A percentile compares a stretch with the other conserved stretches of the same genome.
Conservation (phyloP, 2,113 vertebrate genomes). For the Ceratotherium simum region DNA sequence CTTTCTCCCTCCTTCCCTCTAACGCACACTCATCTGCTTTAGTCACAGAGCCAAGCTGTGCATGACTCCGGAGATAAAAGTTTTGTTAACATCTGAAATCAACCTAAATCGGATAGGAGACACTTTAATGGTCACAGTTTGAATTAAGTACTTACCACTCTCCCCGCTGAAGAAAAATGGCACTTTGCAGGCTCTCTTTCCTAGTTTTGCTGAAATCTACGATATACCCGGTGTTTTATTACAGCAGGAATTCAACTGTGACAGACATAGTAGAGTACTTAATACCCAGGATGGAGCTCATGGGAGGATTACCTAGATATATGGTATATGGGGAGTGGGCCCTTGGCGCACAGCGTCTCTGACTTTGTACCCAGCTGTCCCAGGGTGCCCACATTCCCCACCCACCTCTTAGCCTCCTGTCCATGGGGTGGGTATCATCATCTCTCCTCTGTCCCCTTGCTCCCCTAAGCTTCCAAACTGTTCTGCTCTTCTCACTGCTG, state of each 20-base stretch:
- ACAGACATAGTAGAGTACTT: constrained; percentile 85
- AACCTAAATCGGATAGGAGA: constrained; percentile 84
- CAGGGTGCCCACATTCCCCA: neutral
- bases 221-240: constrained; percentile 87
- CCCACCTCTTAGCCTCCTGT: neutral
- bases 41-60: constrained; percentile 77
- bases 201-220: constrained; percentile 77
- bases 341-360: neutral
- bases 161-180: constrained; percentile 83
- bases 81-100: constrained; percentile 87
- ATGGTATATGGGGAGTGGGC: constrained; percentile 5
- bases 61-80: constrained; percentile 80
- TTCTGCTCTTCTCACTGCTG: neutral
- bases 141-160: constrained; percentile 82
- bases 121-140: constrained; percentile 85
- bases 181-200: constrained; percentile 74
- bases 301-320: constrained; percentile 71
- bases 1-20: constrained; percentile 56
- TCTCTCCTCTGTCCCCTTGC: neutral
- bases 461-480: neutral
- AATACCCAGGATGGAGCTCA: constrained; percentile 81
- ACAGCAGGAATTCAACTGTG: constrained; percentile 85
- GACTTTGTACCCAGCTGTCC: constrained; percentile 63
- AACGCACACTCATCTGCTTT: constrained; percentile 77
- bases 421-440: neutral